Conservation (phyloP, 1,140 invertebrate species). For the Anoplophora glabripennis region DNA sequence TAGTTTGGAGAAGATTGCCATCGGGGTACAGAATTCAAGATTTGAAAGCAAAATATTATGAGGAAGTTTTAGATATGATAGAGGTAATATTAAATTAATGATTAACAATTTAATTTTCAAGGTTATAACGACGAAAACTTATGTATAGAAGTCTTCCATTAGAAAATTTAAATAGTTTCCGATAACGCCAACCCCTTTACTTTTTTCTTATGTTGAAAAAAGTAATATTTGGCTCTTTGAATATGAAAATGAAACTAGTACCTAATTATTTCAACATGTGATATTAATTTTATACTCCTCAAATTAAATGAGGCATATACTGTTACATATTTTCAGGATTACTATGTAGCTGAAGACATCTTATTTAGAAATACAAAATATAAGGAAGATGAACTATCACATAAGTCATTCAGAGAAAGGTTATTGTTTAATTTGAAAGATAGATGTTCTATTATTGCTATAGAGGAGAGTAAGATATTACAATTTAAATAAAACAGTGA, state of each 20-base stretch:
- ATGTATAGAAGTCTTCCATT: no score
- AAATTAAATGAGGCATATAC: neutral
- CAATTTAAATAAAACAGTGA: neutral
- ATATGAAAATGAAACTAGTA: no score
- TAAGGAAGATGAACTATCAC: conserved; percentile 52
- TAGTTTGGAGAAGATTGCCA: conserved; percentile 56
- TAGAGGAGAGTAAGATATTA: conserved; percentile 50
- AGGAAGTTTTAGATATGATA: conserved; percentile 56
- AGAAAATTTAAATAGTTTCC: no score
- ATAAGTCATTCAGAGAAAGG: conserved; percentile 54
- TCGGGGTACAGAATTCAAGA: conserved; percentile 57
- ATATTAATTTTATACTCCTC: no score
- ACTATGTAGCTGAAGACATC: conserved; percentile 54
- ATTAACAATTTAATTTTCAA: no score
- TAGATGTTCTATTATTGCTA: conserved; percentile 59
- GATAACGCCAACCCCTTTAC: no score
- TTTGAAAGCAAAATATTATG: conserved; percentile 55
- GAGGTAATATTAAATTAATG: conserved; percentile 42
- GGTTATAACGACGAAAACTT: no score
- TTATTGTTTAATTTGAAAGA: conserved; percentile 59
- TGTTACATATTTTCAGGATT: conserved; percentile 45
- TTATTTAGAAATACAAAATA: conserved; percentile 51
- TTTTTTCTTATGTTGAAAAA: no score
- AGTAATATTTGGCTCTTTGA: no score
- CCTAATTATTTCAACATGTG: no score